Conservation (phyloP, 2,113 vertebrate genomes). For the Tachycineta bicolor region DNA sequence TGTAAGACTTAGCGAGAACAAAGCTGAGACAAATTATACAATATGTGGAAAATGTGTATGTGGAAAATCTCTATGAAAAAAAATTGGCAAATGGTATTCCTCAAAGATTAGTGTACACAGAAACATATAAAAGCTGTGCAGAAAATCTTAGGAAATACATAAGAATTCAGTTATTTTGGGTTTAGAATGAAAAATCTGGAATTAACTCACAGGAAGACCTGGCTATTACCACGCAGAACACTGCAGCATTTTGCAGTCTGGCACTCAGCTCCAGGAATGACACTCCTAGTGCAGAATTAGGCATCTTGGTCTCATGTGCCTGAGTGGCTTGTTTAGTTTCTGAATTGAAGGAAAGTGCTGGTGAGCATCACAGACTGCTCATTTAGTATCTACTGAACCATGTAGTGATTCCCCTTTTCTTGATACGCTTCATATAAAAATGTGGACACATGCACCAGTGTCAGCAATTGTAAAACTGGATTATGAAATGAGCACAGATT, state of each 20-base stretch:
- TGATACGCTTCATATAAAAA: background rate
- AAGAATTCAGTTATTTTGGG: slow-evolving; percentile 32
- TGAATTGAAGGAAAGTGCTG: background rate
- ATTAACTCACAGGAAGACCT: background rate
- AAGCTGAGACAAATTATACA: slow-evolving; percentile 1
- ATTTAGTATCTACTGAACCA: background rate
- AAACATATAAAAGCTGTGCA: slow-evolving; percentile 13
- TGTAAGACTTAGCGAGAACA: background rate
- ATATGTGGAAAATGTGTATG: slow-evolving; percentile 20
- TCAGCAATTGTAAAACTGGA: slow-evolving; percentile 27
- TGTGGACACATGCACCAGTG: background rate
- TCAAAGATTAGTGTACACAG: background rate
- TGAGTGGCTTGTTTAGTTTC: background rate
- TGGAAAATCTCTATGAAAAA: slow-evolving; percentile 36
- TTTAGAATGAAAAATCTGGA: slow-evolving; percentile 24
- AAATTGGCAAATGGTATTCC: background rate
- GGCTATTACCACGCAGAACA: background rate
- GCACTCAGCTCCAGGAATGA: background rate
- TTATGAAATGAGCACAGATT: background rate
- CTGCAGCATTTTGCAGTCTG: background rate
- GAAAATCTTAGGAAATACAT: slow-evolving; percentile 3
- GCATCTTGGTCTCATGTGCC: background rate
- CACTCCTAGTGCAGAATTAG: background rate
- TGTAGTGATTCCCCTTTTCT: background rate
- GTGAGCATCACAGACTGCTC: background rate